Evolutionary conservation across 2,797 vertebrate genomes (phyloP), one percentile per base, ranked within the genome.

Genomic region (Eutrigla gurnardus): DNA sequence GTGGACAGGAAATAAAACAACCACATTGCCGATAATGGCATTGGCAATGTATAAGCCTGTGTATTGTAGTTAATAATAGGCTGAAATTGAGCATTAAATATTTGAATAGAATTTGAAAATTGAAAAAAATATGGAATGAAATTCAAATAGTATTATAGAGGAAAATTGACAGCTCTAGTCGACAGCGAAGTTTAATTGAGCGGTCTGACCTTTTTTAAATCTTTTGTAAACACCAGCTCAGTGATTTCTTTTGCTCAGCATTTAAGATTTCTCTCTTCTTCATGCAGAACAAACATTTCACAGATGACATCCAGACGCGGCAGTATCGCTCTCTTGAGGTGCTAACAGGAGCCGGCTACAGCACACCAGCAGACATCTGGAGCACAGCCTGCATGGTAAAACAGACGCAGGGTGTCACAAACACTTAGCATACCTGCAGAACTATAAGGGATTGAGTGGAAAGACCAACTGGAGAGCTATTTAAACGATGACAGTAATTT

Each of bases 301-400:
- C 97, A 0, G 97, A 98, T 33, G 97, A 97, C 89, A 98, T 98
- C 86, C 97, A 98, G 92, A 98, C 97, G 0, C 92, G 97, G 33
- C 97, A 98, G 91, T 98, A 98, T 88, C 96, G 97, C 6, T 96
- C 96, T 0, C 92, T 98, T 46, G 97, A 98, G 90, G 97, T 98
- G 64, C 91, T 98, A 75, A 96, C 96, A 0, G 97, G 97, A 14
- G 88, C 95, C 0, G 95, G 96, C 25, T 98, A 98, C 5, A 90
- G 94, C 43, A 96, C 96, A 3, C 96, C 97, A 0, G 97, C 97
- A 0, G 97, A 98, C 89, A 97, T 98, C 86, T 98, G 97, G 97
- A 98, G 97, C 92, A 98, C 97, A 0, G 96, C 97, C 12, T 97
- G 97, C 93, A 97, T 98, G 97, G 97, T 97, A 92, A 72, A 80